Base-by-base conservation (phyloP, 2,888 invertebrate genomes). In the Artemia sp. region DNA sequence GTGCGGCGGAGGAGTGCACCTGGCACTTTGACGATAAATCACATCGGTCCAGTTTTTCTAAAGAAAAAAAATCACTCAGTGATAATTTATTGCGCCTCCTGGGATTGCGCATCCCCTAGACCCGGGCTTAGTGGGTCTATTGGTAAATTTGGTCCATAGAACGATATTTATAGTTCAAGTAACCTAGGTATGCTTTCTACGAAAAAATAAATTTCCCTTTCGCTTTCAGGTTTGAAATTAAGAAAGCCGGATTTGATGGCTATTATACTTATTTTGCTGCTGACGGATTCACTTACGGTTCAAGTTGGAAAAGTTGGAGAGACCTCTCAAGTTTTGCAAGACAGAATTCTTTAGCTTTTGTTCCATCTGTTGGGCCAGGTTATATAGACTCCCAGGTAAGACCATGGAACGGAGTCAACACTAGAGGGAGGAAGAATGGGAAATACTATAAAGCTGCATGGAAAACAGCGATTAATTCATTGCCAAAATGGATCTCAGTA, bases 351-450 rank as follows among this genome's bases (percentile, higher is more conserved):
- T 78, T 85, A 73, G 74, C 85, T 8, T 87, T 87, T 75, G 81
- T 85, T 70, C 86, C 86, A 12, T 85, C 85, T 19, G 82, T 87
- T 10, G 86, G 86, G 1, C 86, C 86, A 2, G 87, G 87, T 24
- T 87, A 86, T 76, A 81, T 84, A 8, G 86, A 87, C 74, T 83
- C 84, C 0, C 81, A 83, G 74, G 83, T 83, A 5, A 77, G 84
- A 51, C 83, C 84, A 1, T 85, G 85, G 84, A 85, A 84, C 75
- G 76, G 76, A 1, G 79, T 76, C 58, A 83, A 81, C 74, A 82
- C 80, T 1, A 78, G 82, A 72, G 79, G 79, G 70, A 77, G 85
- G 68, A 76, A 82, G 14, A 80, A 82, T 72, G 85, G 85, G 11
- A 79, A 80, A 75, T 87, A 87, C 75, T 87, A 85, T 74, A 83